These are phyloP conservation scores for Halocynthia roretzi DNA, from an alignment of 23 tunicate genomes.

Conservation along the genomic window DNA sequence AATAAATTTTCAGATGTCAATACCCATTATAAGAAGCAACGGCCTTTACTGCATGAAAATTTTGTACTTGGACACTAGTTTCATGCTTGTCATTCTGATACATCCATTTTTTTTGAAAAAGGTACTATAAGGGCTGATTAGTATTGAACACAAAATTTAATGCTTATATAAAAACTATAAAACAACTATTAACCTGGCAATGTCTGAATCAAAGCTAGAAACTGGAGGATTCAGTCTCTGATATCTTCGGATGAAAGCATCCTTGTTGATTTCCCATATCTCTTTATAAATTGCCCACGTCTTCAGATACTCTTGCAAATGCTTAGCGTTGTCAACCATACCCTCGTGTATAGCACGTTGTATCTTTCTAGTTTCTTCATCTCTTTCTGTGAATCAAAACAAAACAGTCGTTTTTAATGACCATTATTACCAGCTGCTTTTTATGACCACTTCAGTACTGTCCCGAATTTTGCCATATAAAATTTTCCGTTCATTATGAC, in stretches of 20 bases:
- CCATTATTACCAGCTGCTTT: no score
- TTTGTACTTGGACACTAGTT: no score
- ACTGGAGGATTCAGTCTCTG: slow-evolving; percentile 77
- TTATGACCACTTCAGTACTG: no score
- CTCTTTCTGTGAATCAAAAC: slow-evolving; percentile 43
- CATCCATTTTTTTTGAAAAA: no score
- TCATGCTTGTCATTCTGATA: no score
- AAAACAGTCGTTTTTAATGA: no score
- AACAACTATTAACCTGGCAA: slow-evolving; percentile 69
- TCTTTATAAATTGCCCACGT: slow-evolving; percentile 96
- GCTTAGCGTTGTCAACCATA: slow-evolving; percentile 63
- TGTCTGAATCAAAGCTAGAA: slow-evolving; percentile 88
- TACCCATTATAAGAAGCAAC: no score
- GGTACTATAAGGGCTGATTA: no score
- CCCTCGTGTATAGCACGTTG: slow-evolving; percentile 83
- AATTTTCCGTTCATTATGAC: no score
- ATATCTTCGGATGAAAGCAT: slow-evolving; percentile 88
- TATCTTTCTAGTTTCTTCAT: slow-evolving; percentile 84
- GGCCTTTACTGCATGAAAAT: no score
- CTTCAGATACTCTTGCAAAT: slow-evolving; percentile 57
- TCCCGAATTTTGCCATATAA: no score
- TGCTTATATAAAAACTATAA: not conserved
- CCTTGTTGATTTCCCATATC: slow-evolving; percentile 96
- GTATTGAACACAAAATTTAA: slow-evolving; percentile 1
- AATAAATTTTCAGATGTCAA: no score